Evolutionary conservation across 2,797 vertebrate species (phyloP).

Genomic region (Tarsius wallacei): DNA sequence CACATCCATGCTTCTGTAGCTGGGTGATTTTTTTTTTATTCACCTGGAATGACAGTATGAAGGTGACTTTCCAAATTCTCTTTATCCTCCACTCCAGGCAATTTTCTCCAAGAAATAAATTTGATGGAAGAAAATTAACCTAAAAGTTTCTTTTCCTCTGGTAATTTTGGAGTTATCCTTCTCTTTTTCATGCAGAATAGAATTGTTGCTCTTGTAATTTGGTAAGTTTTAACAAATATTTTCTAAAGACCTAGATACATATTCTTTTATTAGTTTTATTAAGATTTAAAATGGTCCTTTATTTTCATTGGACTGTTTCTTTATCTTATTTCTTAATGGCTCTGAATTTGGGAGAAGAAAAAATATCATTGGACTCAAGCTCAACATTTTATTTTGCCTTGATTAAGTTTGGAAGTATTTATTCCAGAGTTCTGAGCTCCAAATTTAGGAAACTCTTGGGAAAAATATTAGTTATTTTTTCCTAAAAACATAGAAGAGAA

Average conservation of each 20-base stretch:
- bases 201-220: background rate
- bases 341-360: background rate
- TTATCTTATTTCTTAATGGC: background rate
- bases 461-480: background rate
- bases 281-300: background rate
- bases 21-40: background rate
- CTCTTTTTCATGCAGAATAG: background rate
- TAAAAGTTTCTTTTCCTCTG: background rate
- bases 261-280: background rate
- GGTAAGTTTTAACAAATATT: background rate
- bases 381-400: background rate
- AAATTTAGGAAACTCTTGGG: background rate
- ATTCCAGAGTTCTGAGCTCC: background rate
- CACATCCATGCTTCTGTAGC: background rate
- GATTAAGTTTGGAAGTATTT: background rate
- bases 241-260: background rate
- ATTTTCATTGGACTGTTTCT: background rate
- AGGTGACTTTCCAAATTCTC: background rate
- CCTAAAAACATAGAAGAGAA: background rate
- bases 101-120: background rate
- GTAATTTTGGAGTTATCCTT: background rate
- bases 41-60: background rate
- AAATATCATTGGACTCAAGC: background rate
- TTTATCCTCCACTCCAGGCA: rapidly evolving
- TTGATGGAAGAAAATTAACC: background rate